Percentiles rank a stretch among this genome's conserved stretches.
phyloP scores from a whole-genome alignment of 2,113 vertebrate genomes.

The Serinus canaria region DNA sequence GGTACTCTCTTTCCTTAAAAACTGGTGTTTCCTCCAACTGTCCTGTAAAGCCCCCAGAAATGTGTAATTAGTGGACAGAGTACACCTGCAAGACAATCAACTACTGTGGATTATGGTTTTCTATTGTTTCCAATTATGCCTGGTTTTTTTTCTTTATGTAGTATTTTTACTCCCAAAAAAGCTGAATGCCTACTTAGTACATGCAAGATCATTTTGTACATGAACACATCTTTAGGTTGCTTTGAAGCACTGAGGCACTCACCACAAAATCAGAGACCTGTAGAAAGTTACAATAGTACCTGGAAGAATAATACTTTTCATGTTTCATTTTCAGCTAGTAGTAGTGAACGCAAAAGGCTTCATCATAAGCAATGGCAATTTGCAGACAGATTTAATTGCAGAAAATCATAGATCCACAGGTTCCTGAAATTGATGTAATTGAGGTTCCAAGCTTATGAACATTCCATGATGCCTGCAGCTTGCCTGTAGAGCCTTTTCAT shows the following conservation, averaged over 20 bases:
- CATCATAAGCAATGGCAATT: background rate
- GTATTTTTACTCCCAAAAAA: background rate
- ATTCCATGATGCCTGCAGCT: background rate
- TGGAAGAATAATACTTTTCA: background rate
- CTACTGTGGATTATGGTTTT: background rate
- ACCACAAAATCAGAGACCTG: background rate
- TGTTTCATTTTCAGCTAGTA: background rate
- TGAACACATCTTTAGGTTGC: background rate
- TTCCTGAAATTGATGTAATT: background rate
- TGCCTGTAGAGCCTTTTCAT: background rate
- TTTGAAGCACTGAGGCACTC: background rate
- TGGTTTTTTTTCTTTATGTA: background rate
- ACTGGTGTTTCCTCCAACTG: background rate
- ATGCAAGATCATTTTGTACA: background rate
- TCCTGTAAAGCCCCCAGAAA: background rate
- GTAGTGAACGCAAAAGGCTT: background rate
- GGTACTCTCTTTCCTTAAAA: background rate
- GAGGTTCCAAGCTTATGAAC: background rate
- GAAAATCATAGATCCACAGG: background rate
- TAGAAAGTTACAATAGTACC: background rate
- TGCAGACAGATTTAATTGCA: background rate
- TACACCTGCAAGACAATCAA: background rate
- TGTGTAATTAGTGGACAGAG: background rate
- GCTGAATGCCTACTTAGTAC: background rate
- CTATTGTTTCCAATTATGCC: background rate